These are phyloP conservation scores for Pangasius larnaudii DNA, from an alignment of 2,797 vertebrate genomes.

Conservation along the genomic window DNA sequence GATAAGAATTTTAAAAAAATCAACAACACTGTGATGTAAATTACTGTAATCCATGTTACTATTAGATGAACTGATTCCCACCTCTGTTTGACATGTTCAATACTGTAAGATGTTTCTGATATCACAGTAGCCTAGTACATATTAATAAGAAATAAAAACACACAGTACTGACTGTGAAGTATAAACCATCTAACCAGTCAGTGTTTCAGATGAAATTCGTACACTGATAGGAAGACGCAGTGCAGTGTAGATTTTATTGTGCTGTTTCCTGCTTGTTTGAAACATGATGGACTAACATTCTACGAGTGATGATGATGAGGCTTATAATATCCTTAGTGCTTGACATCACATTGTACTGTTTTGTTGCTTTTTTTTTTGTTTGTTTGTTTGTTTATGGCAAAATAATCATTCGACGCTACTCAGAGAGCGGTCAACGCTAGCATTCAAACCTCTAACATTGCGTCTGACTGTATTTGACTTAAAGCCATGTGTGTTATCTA, in stretches of 20 bases:
- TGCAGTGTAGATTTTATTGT: not conserved
- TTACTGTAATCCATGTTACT: not conserved
- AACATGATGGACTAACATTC: not conserved
- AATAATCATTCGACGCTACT: not conserved
- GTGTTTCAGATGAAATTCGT: not conserved
- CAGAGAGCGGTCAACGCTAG: not conserved
- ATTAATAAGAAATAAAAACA: not conserved
- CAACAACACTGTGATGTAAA: not conserved
- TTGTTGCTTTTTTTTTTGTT: not conserved
- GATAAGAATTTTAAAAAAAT: not conserved
- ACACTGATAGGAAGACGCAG: not conserved
- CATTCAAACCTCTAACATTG: not conserved
- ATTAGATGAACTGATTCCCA: not conserved
- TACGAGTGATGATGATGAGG: not conserved
- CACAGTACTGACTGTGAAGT: not conserved
- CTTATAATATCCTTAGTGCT: not conserved
- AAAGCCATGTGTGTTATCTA: not conserved
- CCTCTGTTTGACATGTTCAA: not conserved
- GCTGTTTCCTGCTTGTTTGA: not conserved
- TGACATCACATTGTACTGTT: not conserved
- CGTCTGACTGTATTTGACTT: not conserved
- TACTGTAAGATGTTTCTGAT: not conserved
- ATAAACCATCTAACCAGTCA: not conserved
- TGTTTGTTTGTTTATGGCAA: not conserved
- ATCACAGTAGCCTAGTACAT: not conserved